Conservation (phyloP, 2,797 vertebrate species). For the Semotilus atromaculatus region DNA sequence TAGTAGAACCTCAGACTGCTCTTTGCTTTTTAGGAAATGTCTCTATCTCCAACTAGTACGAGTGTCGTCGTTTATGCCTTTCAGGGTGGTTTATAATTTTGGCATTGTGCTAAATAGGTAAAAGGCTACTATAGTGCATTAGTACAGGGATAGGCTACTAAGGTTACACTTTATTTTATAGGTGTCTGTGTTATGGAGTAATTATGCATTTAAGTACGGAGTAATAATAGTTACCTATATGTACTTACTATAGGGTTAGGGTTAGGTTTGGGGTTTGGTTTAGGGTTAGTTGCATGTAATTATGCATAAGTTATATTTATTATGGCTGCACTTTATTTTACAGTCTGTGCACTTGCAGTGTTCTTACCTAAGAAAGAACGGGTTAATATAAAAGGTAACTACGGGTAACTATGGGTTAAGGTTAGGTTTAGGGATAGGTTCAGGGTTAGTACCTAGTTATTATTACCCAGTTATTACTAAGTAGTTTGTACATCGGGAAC, state of each 20-base stretch:
- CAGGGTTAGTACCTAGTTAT: too few relatives aligned
- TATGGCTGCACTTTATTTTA: not conserved
- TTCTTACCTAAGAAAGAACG: not conserved
- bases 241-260: too few relatives aligned
- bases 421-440: too few relatives aligned
- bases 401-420: not conserved
- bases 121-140: not conserved
- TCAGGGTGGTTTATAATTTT: not conserved
- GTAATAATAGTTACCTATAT: too few relatives aligned
- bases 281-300: not conserved
- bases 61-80: not conserved
- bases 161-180: not conserved
- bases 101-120: not conserved
- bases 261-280: too few relatives aligned
- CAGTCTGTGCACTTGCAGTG: too few relatives aligned
- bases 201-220: not conserved
- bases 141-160: not conserved
- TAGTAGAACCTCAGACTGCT: conserved; percentile 45
- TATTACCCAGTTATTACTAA: too few relatives aligned
- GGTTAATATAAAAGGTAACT: not conserved
- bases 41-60: not conserved
- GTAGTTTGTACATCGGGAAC: too few relatives aligned
- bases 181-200: too few relatives aligned
- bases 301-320: not conserved
- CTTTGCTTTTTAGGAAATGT: conserved; percentile 11